Evolutionary conservation across 1,140 invertebrate species (phyloP).

Genomic region (Drosophila orosa): DNA sequence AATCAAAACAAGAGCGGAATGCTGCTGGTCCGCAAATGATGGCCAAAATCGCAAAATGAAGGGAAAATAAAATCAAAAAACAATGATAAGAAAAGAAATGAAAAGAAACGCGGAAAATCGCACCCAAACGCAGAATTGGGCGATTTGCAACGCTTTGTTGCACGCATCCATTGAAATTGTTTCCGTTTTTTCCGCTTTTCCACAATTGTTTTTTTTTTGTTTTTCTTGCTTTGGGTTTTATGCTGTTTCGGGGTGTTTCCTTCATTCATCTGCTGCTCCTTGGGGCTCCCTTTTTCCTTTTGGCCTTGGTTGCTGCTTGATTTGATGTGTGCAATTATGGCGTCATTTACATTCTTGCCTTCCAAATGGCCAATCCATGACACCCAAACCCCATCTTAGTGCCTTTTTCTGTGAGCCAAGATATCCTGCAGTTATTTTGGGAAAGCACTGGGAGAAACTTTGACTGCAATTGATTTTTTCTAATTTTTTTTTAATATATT

Average conservation of each 20-base stretch:
- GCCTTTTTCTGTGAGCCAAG: not conserved
- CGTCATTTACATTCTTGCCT: constrained; percentile 78
- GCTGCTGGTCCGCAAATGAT: not conserved
- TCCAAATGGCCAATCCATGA: constrained; percentile 59
- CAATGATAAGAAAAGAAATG: constrained; percentile 9
- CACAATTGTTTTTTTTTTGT: constrained; percentile 38
- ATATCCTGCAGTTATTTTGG: constrained; percentile 10
- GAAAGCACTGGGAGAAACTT: not conserved
- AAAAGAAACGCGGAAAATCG: constrained; percentile 37
- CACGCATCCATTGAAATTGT: constrained; percentile 63
- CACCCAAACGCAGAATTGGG: constrained; percentile 4
- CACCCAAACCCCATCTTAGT: not conserved
- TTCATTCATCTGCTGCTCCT: not conserved
- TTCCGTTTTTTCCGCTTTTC: constrained; percentile 24
- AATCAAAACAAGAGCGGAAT: constrained; percentile 52
- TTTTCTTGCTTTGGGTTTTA: constrained; percentile 15
- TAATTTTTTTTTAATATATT: not conserved
- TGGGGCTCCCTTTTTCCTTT: not conserved
- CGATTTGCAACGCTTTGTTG: constrained; percentile 78
- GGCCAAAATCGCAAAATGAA: constrained; percentile 9
- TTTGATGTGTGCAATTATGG: constrained; percentile 80
- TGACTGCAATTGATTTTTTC: not conserved
- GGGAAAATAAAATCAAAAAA: constrained; percentile 2
- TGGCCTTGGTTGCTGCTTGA: constrained; percentile 43
- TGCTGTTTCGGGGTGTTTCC: constrained; percentile 3